Evolutionary conservation across 2,113 vertebrate genomes (phyloP).

Genomic region (Peucedramus taeniatus): DNA sequence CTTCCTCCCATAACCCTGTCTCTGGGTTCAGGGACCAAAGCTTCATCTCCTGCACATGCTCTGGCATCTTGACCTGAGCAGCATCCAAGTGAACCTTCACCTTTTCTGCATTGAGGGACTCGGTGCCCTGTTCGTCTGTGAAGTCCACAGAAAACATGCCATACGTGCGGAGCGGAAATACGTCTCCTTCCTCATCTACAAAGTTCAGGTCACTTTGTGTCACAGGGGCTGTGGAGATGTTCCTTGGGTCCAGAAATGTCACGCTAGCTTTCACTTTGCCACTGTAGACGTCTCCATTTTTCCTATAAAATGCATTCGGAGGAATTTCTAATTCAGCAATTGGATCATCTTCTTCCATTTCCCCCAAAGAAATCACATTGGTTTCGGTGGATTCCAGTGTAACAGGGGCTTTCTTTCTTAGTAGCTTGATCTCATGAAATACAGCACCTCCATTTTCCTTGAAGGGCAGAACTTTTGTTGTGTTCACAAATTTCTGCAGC

Average conservation of each 20-base stretch:
- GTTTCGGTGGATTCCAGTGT: slow-evolving; percentile 80
- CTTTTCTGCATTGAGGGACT: slow-evolving; percentile 87
- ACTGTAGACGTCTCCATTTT: slow-evolving; percentile 86
- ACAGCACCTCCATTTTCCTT: slow-evolving; percentile 88
- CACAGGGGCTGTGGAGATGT: slow-evolving; percentile 82
- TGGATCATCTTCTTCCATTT: slow-evolving; percentile 81
- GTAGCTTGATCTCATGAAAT: slow-evolving; percentile 91
- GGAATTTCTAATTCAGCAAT: slow-evolving; percentile 92
- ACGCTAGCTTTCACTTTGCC: slow-evolving; percentile 93
- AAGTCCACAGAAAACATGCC: slow-evolving; percentile 99
- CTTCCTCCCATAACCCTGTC: slow-evolving; percentile 95
- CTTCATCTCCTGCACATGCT: slow-evolving; percentile 88
- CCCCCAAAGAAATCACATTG: slow-evolving; percentile 88
- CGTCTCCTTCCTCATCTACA: slow-evolving; percentile 86
- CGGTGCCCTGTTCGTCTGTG: slow-evolving; percentile 76
- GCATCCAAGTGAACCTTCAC: slow-evolving; percentile 92
- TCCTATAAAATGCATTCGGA: slow-evolving; percentile 85
- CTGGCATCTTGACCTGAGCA: slow-evolving; percentile 86
- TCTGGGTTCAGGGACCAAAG: slow-evolving; percentile 96
- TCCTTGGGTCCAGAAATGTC: slow-evolving; percentile 92
- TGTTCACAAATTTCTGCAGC: slow-evolving; percentile 94
- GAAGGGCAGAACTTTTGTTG: slow-evolving; percentile 94
- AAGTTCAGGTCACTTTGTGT: slow-evolving; percentile 95
- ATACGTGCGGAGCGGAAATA: slow-evolving; percentile 88
- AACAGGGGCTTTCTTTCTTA: slow-evolving; percentile 84